Conservation (phyloP, 2,888 invertebrate species). For the Parapristionchus giblindavisi region DNA sequence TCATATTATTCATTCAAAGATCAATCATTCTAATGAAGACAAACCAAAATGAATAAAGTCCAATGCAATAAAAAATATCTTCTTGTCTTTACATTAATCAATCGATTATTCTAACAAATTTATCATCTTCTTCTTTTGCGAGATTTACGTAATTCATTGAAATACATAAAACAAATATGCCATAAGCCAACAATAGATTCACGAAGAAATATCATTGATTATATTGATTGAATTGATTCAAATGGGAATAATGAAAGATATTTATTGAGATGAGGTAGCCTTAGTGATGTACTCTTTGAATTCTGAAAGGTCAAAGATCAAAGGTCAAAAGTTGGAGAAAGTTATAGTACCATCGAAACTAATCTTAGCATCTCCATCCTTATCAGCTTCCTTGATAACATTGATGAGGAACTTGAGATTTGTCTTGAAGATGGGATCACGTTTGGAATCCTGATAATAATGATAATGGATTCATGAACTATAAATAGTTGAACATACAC, state of each 20-base stretch:
- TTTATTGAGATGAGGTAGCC: constrained; percentile 43
- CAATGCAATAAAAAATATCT: too few species aligned
- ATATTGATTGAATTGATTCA: too few species aligned
- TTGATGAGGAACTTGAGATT: constrained; percentile 65
- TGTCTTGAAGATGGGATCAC: constrained; percentile 64
- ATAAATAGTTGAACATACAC: constrained; percentile 41
- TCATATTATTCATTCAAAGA: not conserved
- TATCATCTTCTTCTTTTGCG: not conserved
- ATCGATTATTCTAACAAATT: not conserved
- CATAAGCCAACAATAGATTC: not conserved
- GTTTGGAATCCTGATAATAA: constrained; percentile 53
- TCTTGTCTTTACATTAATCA: not conserved
- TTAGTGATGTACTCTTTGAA: constrained; percentile 66
- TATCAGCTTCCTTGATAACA: constrained; percentile 64
- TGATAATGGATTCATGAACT: not conserved
- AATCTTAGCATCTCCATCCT: constrained; percentile 64
- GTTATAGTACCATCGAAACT: constrained; percentile 56
- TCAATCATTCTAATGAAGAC: constrained; percentile 8
- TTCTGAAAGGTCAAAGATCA: too few species aligned
- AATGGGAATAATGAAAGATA: not conserved
- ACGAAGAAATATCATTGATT: constrained; percentile 18
- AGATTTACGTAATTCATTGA: not conserved
- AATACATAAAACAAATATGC: not conserved
- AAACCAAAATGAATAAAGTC: not conserved
- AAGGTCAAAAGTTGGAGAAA: too few species aligned